Base-by-base conservation (phyloP, 2,113 vertebrate genomes). In the Panurus biarmicus region DNA sequence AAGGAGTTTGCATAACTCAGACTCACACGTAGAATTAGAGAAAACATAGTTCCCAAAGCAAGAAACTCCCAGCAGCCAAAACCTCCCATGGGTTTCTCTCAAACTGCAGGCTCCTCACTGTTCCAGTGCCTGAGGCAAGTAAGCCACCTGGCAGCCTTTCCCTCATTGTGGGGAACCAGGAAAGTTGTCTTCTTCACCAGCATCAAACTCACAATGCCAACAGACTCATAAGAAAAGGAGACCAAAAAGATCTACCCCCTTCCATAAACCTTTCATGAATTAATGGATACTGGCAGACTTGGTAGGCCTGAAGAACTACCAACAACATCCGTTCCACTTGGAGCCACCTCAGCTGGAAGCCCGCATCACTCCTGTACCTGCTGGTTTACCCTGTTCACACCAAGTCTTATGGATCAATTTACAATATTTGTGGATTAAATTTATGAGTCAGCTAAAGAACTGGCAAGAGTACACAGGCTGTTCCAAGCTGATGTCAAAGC, bases 401-500 rank as follows among this genome's bases (percentile, higher is more conserved):
- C 20, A 71, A n/a, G 12, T 24, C 50, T 61, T 22, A 15, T 6
- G 31, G 60, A 45, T 61, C 44, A 35, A 19, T 90, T 79, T 83
- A 74, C 42, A 73, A 3, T 24, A 86, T 22, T 64, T 77, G 57
- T 57, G 64, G 72, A 76, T 64, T 74, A 74, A 85, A 77, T 44
- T 26, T 26, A 62, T 6, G 28, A 93, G 44, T 61, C 91, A 90
- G 58, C 47, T 74, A 20, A 94, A 56, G 60, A 87, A 51, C 45
- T 89, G 84, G 54, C 77, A 89, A 62, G 42, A 3, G 8, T 14
- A 87, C 2, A 4, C 38, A 78, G 42, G 57, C 70, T 61, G 26
- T 14, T 92, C 35, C 35, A 47, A 62, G 82, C 40, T 69, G 67
- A 92, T 70, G 91, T 73, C 87, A 76, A 93, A 86, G 70, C 20